phyloP scores from a whole-genome alignment of 1,140 invertebrate species.

The Drosophila subpulchrella region DNA sequence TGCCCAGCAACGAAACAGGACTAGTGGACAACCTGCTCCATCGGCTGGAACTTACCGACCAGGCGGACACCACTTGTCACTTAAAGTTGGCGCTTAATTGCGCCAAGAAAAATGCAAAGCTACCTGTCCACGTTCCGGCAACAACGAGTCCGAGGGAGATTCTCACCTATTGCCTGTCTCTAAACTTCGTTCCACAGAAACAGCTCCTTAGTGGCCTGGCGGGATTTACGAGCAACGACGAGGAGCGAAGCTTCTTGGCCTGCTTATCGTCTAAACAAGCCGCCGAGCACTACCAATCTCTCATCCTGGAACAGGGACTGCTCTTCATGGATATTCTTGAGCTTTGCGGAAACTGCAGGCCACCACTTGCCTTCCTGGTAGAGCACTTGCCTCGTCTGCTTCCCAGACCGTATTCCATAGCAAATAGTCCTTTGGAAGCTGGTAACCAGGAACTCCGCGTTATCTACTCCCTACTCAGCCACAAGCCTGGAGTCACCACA shows the following conservation, averaged over 20 bases:
- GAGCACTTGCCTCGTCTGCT: slow-evolving; percentile 90
- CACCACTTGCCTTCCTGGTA: slow-evolving; percentile 88
- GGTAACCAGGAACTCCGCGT: slow-evolving; percentile 86
- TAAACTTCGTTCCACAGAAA: slow-evolving; percentile 83
- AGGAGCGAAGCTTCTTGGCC: slow-evolving; percentile 56
- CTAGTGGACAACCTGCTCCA: slow-evolving; percentile 50
- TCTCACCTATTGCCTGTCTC: slow-evolving; percentile 79
- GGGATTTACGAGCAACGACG: slow-evolving; percentile 37
- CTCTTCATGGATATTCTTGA: slow-evolving; percentile 88
- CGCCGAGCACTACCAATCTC: slow-evolving; percentile 50
- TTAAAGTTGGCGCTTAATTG: slow-evolving; percentile 38
- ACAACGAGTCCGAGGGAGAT: slow-evolving; percentile 70
- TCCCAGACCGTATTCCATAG: slow-evolving; percentile 92
- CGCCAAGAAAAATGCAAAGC: slow-evolving; percentile 62
- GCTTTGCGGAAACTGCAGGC: slow-evolving; percentile 87
- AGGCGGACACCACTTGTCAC: slow-evolving; percentile 50
- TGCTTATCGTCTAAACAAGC: slow-evolving; percentile 74
- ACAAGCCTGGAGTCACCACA: slow-evolving; percentile 66
- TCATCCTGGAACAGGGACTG: slow-evolving; percentile 61
- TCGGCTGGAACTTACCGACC: slow-evolving; percentile 31
- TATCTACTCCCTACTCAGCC: slow-evolving; percentile 87
- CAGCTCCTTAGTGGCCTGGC: slow-evolving; percentile 71
- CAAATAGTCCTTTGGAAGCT: slow-evolving; percentile 87
- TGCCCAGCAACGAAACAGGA: slow-evolving; percentile 52
- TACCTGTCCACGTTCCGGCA: slow-evolving; percentile 83